A percentile compares a stretch with the other conserved stretches of the same genome.
These are phyloP conservation scores for Nothobranchius kuhntae DNA, from an alignment of 2,113 vertebrate genomes.

Conservation along the genomic window DNA sequence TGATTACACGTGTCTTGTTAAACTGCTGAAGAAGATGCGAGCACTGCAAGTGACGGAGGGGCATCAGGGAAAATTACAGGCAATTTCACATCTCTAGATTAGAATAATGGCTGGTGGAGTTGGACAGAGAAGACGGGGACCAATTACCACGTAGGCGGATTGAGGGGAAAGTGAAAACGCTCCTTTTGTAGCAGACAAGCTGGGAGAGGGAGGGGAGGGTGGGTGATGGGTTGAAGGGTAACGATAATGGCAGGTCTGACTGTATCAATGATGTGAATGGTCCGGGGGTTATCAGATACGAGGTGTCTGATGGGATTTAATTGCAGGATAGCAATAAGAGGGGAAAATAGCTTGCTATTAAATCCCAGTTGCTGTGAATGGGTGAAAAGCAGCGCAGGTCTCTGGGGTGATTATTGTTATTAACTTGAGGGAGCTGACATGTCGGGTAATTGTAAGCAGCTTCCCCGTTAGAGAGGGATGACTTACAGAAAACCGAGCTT, in stretches of 20 bases:
- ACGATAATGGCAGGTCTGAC: constrained; percentile 53
- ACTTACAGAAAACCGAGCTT: constrained; percentile 35
- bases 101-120: constrained; percentile 81
- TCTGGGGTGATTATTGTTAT: constrained; percentile 76
- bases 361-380: constrained; percentile 61
- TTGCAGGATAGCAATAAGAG: constrained; percentile 68
- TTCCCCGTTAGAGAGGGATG: constrained; percentile 41
- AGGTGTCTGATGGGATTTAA: constrained; percentile 74
- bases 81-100: constrained; percentile 85
- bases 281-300: constrained; percentile 54
- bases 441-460: constrained; percentile 63
- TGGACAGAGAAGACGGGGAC: constrained; percentile 74
- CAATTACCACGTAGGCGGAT: constrained; percentile 77
- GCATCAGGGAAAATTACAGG: constrained; percentile 83
- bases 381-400: constrained; percentile 52
- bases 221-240: constrained; percentile 50
- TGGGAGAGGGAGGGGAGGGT: constrained; percentile 19
- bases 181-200: constrained; percentile 52
- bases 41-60: constrained; percentile 57
- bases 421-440: constrained; percentile 72
- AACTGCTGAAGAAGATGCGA: constrained; percentile 60
- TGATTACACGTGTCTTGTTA: constrained; percentile 73
- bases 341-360: constrained; percentile 65
- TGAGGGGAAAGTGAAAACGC: constrained; percentile 70
- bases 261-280: constrained; percentile 54